Evolutionary conservation across 2,888 invertebrate genomes (phyloP).

Genomic region (Drosophila dives): DNA sequence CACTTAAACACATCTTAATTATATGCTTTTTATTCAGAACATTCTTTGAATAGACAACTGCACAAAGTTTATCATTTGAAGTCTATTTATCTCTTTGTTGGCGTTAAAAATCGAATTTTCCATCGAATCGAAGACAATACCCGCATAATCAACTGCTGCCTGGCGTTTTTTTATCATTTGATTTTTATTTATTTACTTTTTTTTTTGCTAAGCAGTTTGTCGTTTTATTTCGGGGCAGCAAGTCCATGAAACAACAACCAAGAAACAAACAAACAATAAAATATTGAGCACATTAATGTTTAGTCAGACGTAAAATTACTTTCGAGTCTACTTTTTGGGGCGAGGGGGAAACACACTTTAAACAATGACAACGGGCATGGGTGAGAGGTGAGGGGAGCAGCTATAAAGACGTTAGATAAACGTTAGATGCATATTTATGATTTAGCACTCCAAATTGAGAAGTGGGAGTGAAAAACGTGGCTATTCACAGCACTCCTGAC

Average conservation of each 20-base stretch:
- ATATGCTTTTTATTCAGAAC: not conserved
- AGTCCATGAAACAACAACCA: constrained; percentile 62
- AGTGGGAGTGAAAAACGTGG: constrained; percentile 38
- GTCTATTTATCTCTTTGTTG: constrained; percentile 29
- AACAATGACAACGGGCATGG: constrained; percentile 69
- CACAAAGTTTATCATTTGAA: not conserved
- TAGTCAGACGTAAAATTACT: constrained; percentile 85
- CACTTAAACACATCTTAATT: not conserved
- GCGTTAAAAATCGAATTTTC: constrained; percentile 39
- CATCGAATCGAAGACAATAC: constrained; percentile 45
- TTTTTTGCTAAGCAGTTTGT: constrained; percentile 38
- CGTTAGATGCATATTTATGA: constrained; percentile 81
- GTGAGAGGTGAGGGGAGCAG: constrained; percentile 15
- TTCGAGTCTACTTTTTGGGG: constrained; percentile 82
- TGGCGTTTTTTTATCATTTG: constrained; percentile 31
- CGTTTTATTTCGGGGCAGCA: constrained; percentile 26
- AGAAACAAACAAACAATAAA: constrained; percentile 85
- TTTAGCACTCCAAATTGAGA: constrained; percentile 61
- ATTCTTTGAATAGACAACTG: not conserved
- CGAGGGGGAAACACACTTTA: constrained; percentile 57
- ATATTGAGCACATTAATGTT: constrained; percentile 85
- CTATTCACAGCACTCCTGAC: constrained; percentile 34
- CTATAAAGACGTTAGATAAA: constrained; percentile 78
- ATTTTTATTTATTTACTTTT: not conserved
- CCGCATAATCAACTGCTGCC: constrained; percentile 71